A percentile compares a stretch with the other conserved stretches of the same genome.
These are phyloP conservation scores for Agelastica alni DNA, from an alignment of 2,888 invertebrate genomes.

Conservation along the genomic window DNA sequence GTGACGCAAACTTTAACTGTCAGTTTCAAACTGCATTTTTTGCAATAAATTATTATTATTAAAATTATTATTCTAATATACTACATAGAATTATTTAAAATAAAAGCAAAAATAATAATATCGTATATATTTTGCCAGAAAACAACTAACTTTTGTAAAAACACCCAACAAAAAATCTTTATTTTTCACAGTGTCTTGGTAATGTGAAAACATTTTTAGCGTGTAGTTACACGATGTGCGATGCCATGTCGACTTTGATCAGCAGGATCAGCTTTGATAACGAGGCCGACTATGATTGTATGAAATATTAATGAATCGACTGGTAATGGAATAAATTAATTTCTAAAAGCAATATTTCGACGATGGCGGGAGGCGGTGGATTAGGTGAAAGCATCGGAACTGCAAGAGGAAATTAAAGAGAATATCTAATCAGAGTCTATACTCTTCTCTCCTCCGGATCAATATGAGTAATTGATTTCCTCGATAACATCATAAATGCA, in stretches of 20 bases:
- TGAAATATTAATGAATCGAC: conserved; percentile 62
- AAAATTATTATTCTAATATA: no score
- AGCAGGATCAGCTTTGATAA: conserved; percentile 54
- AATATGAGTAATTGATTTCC: conserved; percentile 52
- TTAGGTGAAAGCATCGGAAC: conserved; percentile 50
- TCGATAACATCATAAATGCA: conserved; percentile 1
- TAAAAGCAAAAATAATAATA: no score
- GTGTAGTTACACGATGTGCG: conserved; percentile 4
- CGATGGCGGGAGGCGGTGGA: conserved; percentile 41
- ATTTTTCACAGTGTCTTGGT: conserved; percentile 1
- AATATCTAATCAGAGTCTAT: conserved; percentile 57
- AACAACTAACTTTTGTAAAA: no score
- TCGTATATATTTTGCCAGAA: no score
- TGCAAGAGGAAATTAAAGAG: conserved; percentile 58
- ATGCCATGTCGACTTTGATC: conserved; percentile 54
- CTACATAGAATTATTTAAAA: no score
- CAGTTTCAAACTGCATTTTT: no score
- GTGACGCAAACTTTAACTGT: no score
- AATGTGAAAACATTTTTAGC: not conserved
- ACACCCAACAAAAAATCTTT: no score
- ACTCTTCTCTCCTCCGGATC: conserved; percentile 36
- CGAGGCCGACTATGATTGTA: conserved; percentile 54
- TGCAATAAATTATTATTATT: no score
- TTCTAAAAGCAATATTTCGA: conserved; percentile 60
- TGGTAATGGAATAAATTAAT: conserved; percentile 63